Evolutionary conservation across 2,888 invertebrate species (phyloP), one percentile per base, ranked within the genome.

Genomic region (Brachypterus glaber): DNA sequence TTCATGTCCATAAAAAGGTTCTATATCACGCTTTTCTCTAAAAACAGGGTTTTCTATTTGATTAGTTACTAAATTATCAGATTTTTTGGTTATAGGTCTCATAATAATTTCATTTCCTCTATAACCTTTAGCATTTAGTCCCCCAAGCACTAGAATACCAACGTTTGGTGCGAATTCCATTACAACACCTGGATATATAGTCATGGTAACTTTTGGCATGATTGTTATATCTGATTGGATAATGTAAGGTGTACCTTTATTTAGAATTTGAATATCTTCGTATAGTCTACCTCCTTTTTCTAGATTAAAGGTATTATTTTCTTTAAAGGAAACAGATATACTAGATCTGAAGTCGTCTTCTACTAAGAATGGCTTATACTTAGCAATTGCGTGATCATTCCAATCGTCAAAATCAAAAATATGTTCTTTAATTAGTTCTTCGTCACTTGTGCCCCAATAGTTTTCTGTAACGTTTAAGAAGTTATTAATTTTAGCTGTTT

Each of bases 321-420:
- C 67, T 38, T 73, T 69, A 59, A 76, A 78, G 0, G 79, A 73
- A 1, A 79, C 73, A 0, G 88, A 88, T 17, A 84, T 70, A 50
- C 85, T 86, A 0, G 84, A 74, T 46, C 84, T 82, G 52, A 87
- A 77, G 33, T 74, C 72, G 47, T 88, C 81, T 57, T 81, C 81
- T 0, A 82, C 74, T 39, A 95, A 72, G 62, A 80, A 97, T 0
- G 97, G 98, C 37, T 82, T 74, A 63, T 84, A 98, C 9, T 82
- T 75, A 0, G 95, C 96, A 35, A 95, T 78, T 0, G 95, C 95
- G 62, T 91, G 93, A 63, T 92, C 90, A 62, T 98, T 98, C 97
- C 98, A 98, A 61, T 97, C 96, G 61, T 98, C 95, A 64, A 98
- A 96, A 66, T 97, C 97, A 60, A 97, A 96, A 54, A 97, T 93